Base-by-base conservation (phyloP, 1,140 invertebrate species). In the Zaprionus gabonicus region DNA sequence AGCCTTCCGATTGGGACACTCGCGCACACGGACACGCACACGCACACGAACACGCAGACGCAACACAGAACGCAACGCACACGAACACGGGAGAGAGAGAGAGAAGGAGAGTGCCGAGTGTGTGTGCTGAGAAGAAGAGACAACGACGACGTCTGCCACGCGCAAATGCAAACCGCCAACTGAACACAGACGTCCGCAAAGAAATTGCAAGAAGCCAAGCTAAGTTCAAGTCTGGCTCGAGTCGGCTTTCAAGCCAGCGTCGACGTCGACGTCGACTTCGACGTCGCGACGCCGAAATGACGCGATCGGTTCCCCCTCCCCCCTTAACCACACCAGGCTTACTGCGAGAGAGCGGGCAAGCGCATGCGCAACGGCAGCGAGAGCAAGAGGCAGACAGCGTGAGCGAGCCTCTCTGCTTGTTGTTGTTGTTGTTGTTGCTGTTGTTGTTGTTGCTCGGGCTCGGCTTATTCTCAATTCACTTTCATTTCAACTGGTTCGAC, bases 161-260 rank as follows among this genome's bases (percentile, higher is more conserved):
- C 82, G 79, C 86, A 77, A 90, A 80, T 90, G 86, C 85, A 90
- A 90, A 90, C 82, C 86, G 86, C 73, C 79, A 90, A 90, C 85
- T 90, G 85, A 90, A 82, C 82, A 63, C 82, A 76, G 67, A 58
- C 58, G 44, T 58, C 36, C 66, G 36, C 78, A 66, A 78, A 90
- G 84, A 87, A 87, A 87, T 84, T 84, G 85, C 81, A 88, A 88
- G 84, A 88, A 88, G 78, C 85, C 84, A 80, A 86, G 66, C 55
- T 56, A 53, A 65, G 70, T 74, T 66, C 56, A 57, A 71, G 55
- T 56, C 64, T 59, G n/a, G 46, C 58, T 59, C 53, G 51, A 63
- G 38, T 41, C 65, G 65, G 31, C 59, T 49, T 41, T 41, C 15
- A 41, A 41, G 41, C 46, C 49, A 60, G 28, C 51, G 31, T 15